Base-by-base conservation (phyloP, 2,113 vertebrate genomes). In the Tetrao urogallus region DNA sequence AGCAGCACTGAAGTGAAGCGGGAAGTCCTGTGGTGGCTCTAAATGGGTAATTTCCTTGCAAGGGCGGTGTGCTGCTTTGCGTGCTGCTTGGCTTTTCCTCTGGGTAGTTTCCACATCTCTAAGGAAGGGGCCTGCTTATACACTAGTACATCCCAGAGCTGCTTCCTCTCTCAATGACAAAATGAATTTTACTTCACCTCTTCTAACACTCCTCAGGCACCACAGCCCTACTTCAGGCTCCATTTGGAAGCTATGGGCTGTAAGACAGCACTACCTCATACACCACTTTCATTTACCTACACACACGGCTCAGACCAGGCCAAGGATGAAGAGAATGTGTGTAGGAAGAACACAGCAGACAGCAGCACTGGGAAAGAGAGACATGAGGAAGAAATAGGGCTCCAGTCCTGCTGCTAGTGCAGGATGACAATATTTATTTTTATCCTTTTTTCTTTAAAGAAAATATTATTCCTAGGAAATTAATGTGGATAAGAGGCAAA, bases 401-500 rank as follows among this genome's bases (percentile, higher is more conserved):
- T 95, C 79, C 82, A 83, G 72, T 52, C 72, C 79, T 91, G 87
- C 82, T 93, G 91, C 61, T 86, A 86, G 52, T 81, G 69, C 85
- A 91, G 79, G 85, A 89, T 81, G 89, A 69, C 66, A 82, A 28
- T 87, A 96, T 93, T 96, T 96, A 87, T 90, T 96, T 96, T 93
- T 79, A 95, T 83, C 66, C 5, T 93, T 94, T 90, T 93, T 96
- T 89, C 81, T 87, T 86, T 79, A 94, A 94, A 94, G 86, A 94
- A 93, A 95, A 96, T 95, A 96, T 96, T 95, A 84, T 96, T 94
- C 63, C 84, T 90, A 90, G 93, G 95, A 96, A 95, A 95, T 96
- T 86, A 93, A 96, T 86, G 82, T 69, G 90, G 70, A 90, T 93
- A 92, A 95, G 88, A 96, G 47, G 82, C 43, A 75, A 92, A 92